Percentiles rank a stretch among this genome's conserved stretches.
These are phyloP conservation scores for Trilocha varians DNA, from an alignment of 2,888 invertebrate species.

Conservation along the genomic window DNA sequence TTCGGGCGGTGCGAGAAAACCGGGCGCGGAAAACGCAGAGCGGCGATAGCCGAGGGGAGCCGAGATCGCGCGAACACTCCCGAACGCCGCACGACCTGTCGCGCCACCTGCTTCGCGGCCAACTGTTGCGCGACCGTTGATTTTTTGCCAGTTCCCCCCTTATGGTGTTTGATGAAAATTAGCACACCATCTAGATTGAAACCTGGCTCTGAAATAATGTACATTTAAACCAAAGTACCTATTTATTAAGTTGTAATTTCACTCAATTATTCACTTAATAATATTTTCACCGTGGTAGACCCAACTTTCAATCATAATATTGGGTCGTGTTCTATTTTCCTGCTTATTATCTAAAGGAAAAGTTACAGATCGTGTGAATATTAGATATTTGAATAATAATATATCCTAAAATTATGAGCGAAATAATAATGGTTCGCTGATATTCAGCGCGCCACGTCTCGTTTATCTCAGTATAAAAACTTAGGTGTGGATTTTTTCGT, in stretches of 20 bases:
- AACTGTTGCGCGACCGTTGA: constrained; percentile 72
- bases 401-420: no score
- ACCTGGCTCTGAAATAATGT: constrained; percentile 2
- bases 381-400: not conserved
- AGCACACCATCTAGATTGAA: constrained; percentile 25
- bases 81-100: constrained; percentile 55
- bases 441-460: no score
- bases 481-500: constrained; percentile 1
- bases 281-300: no score
- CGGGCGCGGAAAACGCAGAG: constrained; percentile 52
- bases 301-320: not conserved
- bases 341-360: constrained; percentile 3
- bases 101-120: constrained; percentile 65
- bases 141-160: constrained; percentile 57
- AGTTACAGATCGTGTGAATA: not conserved
- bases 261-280: no score
- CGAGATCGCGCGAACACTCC: constrained; percentile 33
- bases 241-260: no score
- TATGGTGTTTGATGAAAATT: constrained; percentile 49
- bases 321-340: not conserved
- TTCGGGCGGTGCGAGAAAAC: constrained; percentile 66
- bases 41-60: constrained; percentile 27
- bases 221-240: no score
- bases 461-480: not conserved
- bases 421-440: no score